These are phyloP conservation scores for Platycheirus albimanus DNA, from an alignment of 2,888 invertebrate species.

Conservation along the genomic window DNA sequence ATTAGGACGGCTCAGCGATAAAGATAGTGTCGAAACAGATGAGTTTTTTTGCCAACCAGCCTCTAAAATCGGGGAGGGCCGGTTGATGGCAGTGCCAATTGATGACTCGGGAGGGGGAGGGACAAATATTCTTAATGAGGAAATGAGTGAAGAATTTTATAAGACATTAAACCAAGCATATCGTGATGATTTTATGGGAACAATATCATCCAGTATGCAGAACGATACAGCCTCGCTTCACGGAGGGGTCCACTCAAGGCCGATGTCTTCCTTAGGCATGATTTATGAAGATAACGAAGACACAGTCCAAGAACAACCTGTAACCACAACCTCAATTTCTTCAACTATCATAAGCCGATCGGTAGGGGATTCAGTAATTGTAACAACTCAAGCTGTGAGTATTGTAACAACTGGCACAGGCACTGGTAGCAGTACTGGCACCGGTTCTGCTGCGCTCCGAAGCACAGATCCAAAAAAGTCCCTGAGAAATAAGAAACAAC, in stretches of 20 bases:
- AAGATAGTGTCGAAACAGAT: conserved; percentile 67
- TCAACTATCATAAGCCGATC: conserved; percentile 47
- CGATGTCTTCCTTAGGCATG: conserved; percentile 90
- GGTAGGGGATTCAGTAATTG: conserved; percentile 31
- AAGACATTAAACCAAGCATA: conserved; percentile 94
- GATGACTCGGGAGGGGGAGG: conserved; percentile 80
- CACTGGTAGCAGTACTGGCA: too few species aligned
- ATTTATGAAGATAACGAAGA: conserved; percentile 94
- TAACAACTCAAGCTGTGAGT: conserved; percentile 43
- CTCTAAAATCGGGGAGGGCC: conserved; percentile 78
- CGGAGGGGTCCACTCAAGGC: conserved; percentile 83
- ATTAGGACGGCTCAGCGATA: conserved; percentile 56
- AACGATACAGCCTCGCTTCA: conserved; percentile 67
- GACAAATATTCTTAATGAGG: conserved; percentile 83
- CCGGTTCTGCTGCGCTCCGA: not conserved
- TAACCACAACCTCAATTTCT: conserved; percentile 38
- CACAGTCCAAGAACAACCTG: conserved; percentile 67
- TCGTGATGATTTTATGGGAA: conserved; percentile 86
- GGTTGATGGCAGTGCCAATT: conserved; percentile 78
- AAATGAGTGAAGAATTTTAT: conserved; percentile 94
- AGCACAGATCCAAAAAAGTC: conserved; percentile 75
- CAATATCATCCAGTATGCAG: conserved; percentile 77
- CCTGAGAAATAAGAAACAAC: conserved; percentile 80
- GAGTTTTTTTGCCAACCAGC: conserved; percentile 81
- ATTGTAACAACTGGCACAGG: too few species aligned